Base-by-base conservation (phyloP, 2,797 vertebrate species). In the Sylvilagus floridanus region DNA sequence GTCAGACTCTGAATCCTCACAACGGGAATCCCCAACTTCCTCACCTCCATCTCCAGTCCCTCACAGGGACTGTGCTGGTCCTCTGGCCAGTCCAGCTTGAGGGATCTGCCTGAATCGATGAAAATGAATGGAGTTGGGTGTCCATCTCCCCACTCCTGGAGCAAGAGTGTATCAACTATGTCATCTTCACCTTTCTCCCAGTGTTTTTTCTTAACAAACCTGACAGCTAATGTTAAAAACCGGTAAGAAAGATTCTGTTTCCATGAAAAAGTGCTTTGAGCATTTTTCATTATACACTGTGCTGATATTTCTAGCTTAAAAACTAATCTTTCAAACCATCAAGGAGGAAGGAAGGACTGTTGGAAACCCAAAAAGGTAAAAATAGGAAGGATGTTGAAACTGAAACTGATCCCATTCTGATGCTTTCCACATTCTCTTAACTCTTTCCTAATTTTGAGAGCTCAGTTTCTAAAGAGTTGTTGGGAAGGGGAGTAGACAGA, bases 311-410 rank as follows among this genome's bases (percentile, higher is more conserved):
- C 75, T 63, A 83, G 78, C 92, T 96, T 95, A 95, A 85, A 94
- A 90, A 84, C 72, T 84, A 86, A 95, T 93, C 84, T 96, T 90
- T 91, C 32, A 90, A 93, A 84, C 19, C 94, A 94, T 88, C 90
- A 52, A 54, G 75, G 90, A 87, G 63, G 66, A 96, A 92, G 71
- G 68, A 93, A 86, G 24, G 52, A 21, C n/a, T 78, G 75, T 22
- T 71, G 82, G 94, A 96, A 94, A 37, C 24, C 37, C 50, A 12
- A 42, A 66, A 88, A 72, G 62, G 93, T 63, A 90, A 86, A 97
- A 96, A 94, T 71, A 96, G 86, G 90, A 88, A 95, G 47, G 65
- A 81, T 83, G 66, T 81, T 79, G 94, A 95, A 76, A 90, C 35
- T 84, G 79, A 87, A 81, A 52, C 87, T 75, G 88, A 95, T 82